A percentile compares a stretch with the other conserved stretches of the same genome.
Conservation (phyloP, 2,888 invertebrate species). For the Pristionchus japonicus region DNA sequence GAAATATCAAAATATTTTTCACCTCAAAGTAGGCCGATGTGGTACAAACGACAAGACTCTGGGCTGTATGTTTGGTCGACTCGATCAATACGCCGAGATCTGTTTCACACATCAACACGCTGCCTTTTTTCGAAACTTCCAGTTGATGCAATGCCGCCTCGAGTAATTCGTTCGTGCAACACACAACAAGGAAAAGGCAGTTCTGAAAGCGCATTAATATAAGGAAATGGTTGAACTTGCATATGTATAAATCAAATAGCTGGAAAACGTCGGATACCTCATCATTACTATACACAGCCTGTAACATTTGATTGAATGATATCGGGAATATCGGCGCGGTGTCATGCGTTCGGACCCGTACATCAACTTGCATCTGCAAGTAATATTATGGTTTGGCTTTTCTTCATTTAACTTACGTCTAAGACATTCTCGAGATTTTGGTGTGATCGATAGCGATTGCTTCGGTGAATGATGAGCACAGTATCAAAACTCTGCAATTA, state of each 20-base stretch:
- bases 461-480: not conserved
- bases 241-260: too few species aligned
- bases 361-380: too few species aligned
- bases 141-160: not conserved
- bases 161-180: not conserved
- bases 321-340: too few species aligned
- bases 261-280: too few species aligned
- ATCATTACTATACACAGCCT: too few species aligned
- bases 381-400: too few species aligned
- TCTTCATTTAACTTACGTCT: not conserved
- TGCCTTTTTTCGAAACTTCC: not conserved
- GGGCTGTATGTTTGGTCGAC: not conserved
- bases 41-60: not conserved
- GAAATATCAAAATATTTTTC: not conserved
- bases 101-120: not conserved
- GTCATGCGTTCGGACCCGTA: too few species aligned
- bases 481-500: not conserved
- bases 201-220: not conserved
- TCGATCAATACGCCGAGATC: not conserved
- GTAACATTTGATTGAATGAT: too few species aligned
- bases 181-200: not conserved
- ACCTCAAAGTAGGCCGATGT: not conserved
- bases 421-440: not conserved
- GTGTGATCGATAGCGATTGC: not conserved
- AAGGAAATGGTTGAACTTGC: too few species aligned